Evolutionary conservation across 2,113 vertebrate genomes (phyloP).

Genomic region (Proteles cristata): DNA sequence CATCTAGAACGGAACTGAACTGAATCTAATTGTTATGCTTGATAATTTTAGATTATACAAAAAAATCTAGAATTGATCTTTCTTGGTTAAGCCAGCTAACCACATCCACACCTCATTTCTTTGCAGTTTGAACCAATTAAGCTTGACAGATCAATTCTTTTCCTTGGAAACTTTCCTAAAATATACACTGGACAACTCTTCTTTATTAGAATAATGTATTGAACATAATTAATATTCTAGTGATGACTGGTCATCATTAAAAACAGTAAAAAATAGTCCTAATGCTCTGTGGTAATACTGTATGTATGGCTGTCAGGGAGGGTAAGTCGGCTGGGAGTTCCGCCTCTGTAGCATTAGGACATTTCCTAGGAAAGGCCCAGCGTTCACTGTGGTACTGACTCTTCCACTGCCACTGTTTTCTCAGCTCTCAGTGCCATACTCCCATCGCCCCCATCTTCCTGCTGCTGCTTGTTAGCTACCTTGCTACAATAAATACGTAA

Average conservation of each 20-base stretch:
- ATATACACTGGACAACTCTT: background rate
- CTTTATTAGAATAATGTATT: constrained; percentile 36
- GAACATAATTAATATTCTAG: background rate
- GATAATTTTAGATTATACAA: constrained; percentile 52
- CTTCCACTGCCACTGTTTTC: background rate
- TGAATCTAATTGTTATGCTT: constrained; percentile 13
- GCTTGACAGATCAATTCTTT: constrained; percentile 34
- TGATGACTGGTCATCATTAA: background rate
- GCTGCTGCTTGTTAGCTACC: background rate
- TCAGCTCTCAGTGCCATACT: background rate
- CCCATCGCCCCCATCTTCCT: background rate
- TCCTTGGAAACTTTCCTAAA: constrained; percentile 40
- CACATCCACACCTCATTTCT: background rate
- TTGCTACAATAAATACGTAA: background rate
- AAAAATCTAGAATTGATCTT: constrained; percentile 3
- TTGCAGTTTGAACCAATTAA: constrained; percentile 8
- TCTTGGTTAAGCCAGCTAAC: background rate
- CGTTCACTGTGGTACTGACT: background rate
- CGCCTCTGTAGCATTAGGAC: background rate
- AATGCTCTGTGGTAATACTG: background rate
- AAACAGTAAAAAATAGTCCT: background rate
- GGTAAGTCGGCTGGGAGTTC: background rate
- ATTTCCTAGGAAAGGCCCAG: constrained; percentile 2
- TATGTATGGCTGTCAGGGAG: background rate
- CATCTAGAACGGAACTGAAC: constrained; percentile 20